Percentiles rank a stretch among this genome's conserved stretches.
phyloP scores from a whole-genome alignment of 2,888 invertebrate species.

The Anorthoa munda region DNA sequence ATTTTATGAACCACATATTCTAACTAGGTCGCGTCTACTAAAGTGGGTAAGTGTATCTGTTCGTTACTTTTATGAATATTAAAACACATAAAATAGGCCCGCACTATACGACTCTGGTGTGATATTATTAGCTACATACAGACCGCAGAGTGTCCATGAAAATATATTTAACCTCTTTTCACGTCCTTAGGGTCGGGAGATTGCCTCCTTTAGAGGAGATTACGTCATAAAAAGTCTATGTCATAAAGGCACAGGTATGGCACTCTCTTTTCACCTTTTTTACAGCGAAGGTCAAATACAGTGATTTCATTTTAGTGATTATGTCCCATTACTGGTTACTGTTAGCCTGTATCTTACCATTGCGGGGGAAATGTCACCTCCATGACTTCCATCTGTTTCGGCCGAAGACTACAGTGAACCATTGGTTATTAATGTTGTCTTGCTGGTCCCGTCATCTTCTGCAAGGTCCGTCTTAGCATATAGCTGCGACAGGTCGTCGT shows the following conservation, averaged over 20 bases:
- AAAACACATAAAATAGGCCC: slow-evolving; percentile 47
- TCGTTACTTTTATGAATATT: slow-evolving; percentile 58
- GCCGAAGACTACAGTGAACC: too few species aligned
- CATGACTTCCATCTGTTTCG: not conserved
- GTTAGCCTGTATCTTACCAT: not conserved
- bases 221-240: slow-evolving; percentile 31
- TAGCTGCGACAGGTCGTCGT: not conserved
- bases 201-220: slow-evolving; percentile 9
- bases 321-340: not conserved
- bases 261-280: slow-evolving; percentile 19
- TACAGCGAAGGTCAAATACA: not conserved
- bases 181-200: slow-evolving; percentile 16
- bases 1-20: slow-evolving; percentile 40
- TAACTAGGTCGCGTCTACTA: slow-evolving; percentile 44
- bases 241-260: not conserved
- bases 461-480: not conserved
- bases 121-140: slow-evolving; percentile 33
- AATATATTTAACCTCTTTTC: slow-evolving; percentile 46
- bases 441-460: not conserved
- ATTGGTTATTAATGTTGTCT: not conserved
- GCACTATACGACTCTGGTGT: slow-evolving; percentile 34
- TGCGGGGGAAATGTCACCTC: not conserved
- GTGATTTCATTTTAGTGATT: slow-evolving; percentile 7
- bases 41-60: slow-evolving; percentile 36
- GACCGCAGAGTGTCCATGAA: slow-evolving; percentile 49